A percentile compares a stretch with the other conserved stretches of the same genome.
phyloP scores from a whole-genome alignment of 2,888 invertebrate genomes.

The Stomorhina lunata region DNA sequence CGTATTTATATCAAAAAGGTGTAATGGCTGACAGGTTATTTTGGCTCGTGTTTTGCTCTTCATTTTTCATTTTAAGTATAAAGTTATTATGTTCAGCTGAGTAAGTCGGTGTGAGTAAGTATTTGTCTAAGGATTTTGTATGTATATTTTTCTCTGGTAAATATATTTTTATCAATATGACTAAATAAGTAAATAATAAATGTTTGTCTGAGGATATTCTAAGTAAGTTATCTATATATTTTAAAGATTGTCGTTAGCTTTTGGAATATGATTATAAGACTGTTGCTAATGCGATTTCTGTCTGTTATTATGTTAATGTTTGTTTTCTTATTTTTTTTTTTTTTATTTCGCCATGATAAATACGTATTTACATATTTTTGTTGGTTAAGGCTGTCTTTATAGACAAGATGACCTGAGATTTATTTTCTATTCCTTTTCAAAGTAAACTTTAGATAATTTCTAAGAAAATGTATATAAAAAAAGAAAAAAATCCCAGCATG shows the following conservation, averaged over 20 bases:
- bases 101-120: background rate
- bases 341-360: background rate
- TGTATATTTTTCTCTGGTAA: background rate
- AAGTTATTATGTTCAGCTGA: background rate
- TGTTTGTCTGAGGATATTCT: background rate
- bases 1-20: background rate
- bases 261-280: background rate
- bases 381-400: background rate
- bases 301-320: constrained; percentile 23
- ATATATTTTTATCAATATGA: background rate
- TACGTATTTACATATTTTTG: background rate
- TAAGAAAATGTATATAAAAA: background rate
- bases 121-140: background rate
- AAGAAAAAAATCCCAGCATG: background rate
- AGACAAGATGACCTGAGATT: constrained; percentile 33
- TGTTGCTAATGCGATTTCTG: constrained; percentile 34
- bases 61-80: too few relatives aligned
- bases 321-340: background rate
- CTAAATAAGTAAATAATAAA: too few relatives aligned
- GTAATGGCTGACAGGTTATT: background rate
- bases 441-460: background rate
- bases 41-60: background rate
- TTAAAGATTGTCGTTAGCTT: background rate
- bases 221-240: background rate
- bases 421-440: background rate